Evolutionary conservation across 2,113 vertebrate species (phyloP).

Genomic region (Cygnus atratus): DNA sequence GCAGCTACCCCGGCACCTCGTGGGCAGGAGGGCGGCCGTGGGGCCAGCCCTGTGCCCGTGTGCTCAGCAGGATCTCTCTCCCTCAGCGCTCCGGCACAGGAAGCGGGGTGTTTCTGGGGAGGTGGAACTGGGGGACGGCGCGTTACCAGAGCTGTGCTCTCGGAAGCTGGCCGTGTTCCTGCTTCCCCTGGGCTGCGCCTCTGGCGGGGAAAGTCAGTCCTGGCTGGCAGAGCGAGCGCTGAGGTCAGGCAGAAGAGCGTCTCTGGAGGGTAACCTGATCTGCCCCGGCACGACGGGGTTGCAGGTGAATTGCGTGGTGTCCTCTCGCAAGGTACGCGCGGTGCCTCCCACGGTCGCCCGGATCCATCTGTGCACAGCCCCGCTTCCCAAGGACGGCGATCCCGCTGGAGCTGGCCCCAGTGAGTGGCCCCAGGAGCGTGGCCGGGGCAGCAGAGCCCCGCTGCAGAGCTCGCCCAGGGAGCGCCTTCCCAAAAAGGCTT

Average conservation of each 20-base stretch:
- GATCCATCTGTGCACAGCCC: accelerated
- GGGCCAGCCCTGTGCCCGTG: background rate
- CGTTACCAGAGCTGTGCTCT: background rate
- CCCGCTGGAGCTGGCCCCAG: too few species aligned
- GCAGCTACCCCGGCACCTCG: too few species aligned
- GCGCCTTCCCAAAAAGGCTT: background rate
- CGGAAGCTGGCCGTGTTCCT: background rate
- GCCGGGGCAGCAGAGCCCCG: background rate
- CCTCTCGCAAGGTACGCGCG: accelerated
- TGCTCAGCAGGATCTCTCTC: background rate
- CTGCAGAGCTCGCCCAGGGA: background rate
- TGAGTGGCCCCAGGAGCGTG: too few species aligned
- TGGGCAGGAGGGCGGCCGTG: background rate
- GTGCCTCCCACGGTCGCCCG: accelerated
- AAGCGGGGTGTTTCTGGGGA: background rate
- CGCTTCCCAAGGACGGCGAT: background rate
- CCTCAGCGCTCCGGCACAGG: accelerated
- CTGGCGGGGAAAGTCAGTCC: background rate
- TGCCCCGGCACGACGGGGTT: accelerated
- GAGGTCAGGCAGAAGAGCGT: background rate
- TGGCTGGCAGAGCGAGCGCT: accelerated
- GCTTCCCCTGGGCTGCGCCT: background rate
- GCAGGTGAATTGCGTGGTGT: accelerated
- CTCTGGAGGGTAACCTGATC: accelerated
- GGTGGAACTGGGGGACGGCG: background rate